A percentile compares a stretch with the other conserved stretches of the same genome.
phyloP scores from a whole-genome alignment of 1,140 invertebrate genomes.

The fruit fly (Drosophila melanogaster) region DNA sequence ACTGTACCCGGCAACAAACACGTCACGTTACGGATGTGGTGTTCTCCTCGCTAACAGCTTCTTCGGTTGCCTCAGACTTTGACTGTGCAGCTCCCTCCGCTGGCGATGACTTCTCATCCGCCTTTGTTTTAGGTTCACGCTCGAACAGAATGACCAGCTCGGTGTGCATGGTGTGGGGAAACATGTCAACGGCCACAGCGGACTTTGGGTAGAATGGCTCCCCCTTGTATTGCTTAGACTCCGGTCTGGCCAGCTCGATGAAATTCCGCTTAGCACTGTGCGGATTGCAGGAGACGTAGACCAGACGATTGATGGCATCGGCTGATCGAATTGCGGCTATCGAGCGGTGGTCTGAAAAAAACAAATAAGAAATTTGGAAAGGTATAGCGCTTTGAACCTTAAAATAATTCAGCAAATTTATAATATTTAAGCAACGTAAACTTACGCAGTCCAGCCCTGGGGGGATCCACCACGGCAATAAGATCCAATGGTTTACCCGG shows the following conservation, averaged over 20 bases:
- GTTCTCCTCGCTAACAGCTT: constrained; percentile 2
- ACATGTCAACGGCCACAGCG: constrained; percentile 96
- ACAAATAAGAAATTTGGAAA: too few relatives aligned
- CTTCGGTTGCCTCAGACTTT: constrained; percentile 9
- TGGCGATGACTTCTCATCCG: constrained; percentile 8
- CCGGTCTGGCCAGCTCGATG: constrained; percentile 92
- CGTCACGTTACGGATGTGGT: constrained; percentile 11
- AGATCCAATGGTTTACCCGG: constrained; percentile 64
- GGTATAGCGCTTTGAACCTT: neutral
- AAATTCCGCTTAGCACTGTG: constrained; percentile 94
- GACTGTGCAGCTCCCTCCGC: neutral
- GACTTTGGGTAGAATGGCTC: constrained; percentile 92
- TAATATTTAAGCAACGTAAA: constrained; percentile 44
- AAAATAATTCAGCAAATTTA: too few relatives aligned
- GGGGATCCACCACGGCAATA: constrained; percentile 98
- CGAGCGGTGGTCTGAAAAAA: constrained; percentile 89
- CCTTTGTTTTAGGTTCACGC: constrained; percentile 77
- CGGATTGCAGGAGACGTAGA: constrained; percentile 97
- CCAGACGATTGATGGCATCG: constrained; percentile 90
- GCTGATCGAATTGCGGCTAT: constrained; percentile 91
- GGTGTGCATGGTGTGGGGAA: constrained; percentile 95
- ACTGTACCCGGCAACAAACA: constrained; percentile 32
- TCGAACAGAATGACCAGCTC: constrained; percentile 95
- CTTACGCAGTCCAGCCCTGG: constrained; percentile 95
- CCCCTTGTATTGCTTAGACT: constrained; percentile 93